Evolutionary conservation across 64 coral and sea anemone genomes (phyloP).

Genomic region (Catalaphyllia jardinei): DNA sequence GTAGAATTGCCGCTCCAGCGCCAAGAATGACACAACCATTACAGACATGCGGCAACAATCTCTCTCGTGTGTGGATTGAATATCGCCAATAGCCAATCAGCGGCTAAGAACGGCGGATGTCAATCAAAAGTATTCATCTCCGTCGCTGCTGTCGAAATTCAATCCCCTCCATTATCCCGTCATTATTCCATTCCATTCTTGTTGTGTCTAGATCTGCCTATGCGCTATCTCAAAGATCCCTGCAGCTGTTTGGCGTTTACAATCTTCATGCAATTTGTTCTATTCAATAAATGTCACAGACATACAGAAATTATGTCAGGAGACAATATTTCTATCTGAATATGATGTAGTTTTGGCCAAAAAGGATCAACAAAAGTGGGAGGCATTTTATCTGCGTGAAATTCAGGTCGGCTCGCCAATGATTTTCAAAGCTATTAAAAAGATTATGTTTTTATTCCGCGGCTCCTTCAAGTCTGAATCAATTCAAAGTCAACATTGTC

Average conservation of each 20-base stretch:
- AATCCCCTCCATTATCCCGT: neutral
- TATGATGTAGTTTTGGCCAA: too few species aligned
- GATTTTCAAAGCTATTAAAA: neutral
- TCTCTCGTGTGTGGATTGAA: neutral
- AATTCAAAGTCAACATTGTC: neutral
- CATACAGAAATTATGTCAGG: neutral
- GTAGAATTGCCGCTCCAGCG: neutral
- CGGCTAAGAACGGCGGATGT: neutral
- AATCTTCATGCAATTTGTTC: too few species aligned
- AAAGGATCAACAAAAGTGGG: too few species aligned
- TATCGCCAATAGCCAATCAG: slow-evolving; percentile 28
- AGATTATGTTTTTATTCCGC: neutral
- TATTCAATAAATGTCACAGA: too few species aligned
- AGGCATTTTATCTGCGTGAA: too few species aligned
- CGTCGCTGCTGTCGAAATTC: neutral
- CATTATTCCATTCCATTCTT: neutral
- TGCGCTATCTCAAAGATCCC: neutral
- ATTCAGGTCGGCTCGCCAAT: neutral
- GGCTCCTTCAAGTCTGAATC: neutral
- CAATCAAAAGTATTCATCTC: neutral
- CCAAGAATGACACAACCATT: neutral
- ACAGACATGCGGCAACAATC: too few species aligned
- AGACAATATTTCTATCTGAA: neutral
- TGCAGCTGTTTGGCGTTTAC: neutral
- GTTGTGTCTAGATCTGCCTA: neutral